These are phyloP conservation scores for Pyrochroa serraticornis DNA, from an alignment of 2,888 invertebrate species.

Conservation along the genomic window DNA sequence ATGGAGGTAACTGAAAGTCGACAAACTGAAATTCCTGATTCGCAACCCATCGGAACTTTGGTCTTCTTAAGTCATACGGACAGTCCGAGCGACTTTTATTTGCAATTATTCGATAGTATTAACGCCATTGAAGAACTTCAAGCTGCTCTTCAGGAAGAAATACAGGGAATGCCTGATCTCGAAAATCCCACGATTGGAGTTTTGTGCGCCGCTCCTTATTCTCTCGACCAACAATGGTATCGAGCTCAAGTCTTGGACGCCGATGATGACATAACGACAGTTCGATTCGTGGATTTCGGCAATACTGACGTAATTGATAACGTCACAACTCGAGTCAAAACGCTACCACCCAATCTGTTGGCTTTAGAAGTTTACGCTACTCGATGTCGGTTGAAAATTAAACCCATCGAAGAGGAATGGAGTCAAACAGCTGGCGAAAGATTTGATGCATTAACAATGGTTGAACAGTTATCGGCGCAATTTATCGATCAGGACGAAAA, in stretches of 20 bases:
- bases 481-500: slow-evolving; percentile 64
- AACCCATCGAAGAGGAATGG: slow-evolving; percentile 69
- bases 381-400: slow-evolving; percentile 71
- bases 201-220: slow-evolving; percentile 78
- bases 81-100: slow-evolving; percentile 77
- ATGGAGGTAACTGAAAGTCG: too few relatives aligned
- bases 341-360: slow-evolving; percentile 66
- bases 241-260: slow-evolving; percentile 86
- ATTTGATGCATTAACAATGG: slow-evolving; percentile 57
- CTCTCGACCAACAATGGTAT: slow-evolving; percentile 89
- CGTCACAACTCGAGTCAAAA: slow-evolving; percentile 65
- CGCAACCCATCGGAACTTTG: slow-evolving; percentile 18
- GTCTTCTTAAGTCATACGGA: slow-evolving; percentile 76
- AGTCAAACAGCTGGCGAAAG: slow-evolving; percentile 65
- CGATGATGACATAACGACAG: slow-evolving; percentile 75
- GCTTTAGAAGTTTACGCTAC: slow-evolving; percentile 64
- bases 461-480: slow-evolving; percentile 40
- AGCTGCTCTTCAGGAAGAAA: slow-evolving; percentile 67
- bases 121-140: slow-evolving; percentile 67
- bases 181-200: slow-evolving; percentile 66
- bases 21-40: too few relatives aligned
- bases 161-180: slow-evolving; percentile 60
- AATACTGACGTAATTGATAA: slow-evolving; percentile 78
- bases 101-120: slow-evolving; percentile 68
- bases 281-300: slow-evolving; percentile 80